These are phyloP conservation scores for Neocrepidodera transversa DNA, from an alignment of 2,888 invertebrate species.

Conservation along the genomic window DNA sequence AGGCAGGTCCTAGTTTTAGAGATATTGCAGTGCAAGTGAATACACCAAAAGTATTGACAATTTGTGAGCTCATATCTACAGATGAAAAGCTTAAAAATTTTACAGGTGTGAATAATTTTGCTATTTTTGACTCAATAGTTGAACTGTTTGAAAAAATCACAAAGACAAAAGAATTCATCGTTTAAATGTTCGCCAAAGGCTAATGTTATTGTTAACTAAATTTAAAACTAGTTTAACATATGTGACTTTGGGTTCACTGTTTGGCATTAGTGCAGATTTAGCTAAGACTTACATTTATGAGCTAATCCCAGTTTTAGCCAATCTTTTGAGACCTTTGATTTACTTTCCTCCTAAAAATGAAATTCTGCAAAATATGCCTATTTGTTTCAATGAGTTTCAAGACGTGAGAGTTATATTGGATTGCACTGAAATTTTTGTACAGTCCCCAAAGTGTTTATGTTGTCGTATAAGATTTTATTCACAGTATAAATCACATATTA, in stretches of 20 bases:
- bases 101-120: conserved; percentile 20
- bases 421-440: conserved; percentile 20
- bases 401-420: conserved; percentile 18
- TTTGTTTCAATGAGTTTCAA: conserved; percentile 15
- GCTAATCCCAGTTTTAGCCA: conserved; percentile 23
- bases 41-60: conserved; percentile 7
- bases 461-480: conserved; percentile 21
- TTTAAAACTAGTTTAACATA: conserved; percentile 31
- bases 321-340: conserved; percentile 19
- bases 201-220: conserved; percentile 30
- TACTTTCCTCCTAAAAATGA: conserved; percentile 16
- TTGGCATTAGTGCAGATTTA: conserved; percentile 3
- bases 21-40: conserved; percentile 5
- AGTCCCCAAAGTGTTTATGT: conserved; percentile 22
- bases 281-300: conserved; percentile 19
- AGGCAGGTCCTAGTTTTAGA: not conserved
- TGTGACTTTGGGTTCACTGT: conserved; percentile 27
- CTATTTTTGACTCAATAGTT: conserved; percentile 25
- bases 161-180: conserved; percentile 23
- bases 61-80: conserved; percentile 18
- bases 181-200: conserved; percentile 14
- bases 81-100: conserved; percentile 22
- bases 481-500: conserved; percentile 19
- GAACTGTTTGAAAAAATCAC: conserved; percentile 17
- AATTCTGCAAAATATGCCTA: conserved; percentile 13